Percentiles rank a stretch among this genome's conserved stretches.
Evolutionary conservation across 2,888 invertebrate species (phyloP).

Genomic region (Pterobdella sp.): DNA sequence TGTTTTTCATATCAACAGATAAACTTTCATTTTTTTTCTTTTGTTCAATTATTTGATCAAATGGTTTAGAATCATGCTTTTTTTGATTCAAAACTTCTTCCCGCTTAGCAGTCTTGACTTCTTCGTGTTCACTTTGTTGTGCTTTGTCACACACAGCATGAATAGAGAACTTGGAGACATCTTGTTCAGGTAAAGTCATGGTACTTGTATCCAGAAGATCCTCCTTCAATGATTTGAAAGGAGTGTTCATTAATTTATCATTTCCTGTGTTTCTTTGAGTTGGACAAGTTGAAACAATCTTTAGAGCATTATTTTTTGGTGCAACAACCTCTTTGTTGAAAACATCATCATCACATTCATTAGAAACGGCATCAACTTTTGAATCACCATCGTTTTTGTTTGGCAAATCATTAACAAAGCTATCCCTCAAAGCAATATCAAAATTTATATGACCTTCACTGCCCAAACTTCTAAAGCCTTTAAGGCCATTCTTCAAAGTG

Average conservation of each 20-base stretch:
- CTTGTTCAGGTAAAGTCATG: not conserved
- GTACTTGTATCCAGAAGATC: not conserved
- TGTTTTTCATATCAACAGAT: no score
- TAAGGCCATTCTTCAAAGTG: slow-evolving; percentile 20
- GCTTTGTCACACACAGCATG: no score
- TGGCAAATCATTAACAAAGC: not conserved
- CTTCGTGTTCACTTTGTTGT: no score
- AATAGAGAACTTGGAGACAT: no score
- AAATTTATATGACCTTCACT: not conserved
- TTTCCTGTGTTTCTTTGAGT: not conserved
- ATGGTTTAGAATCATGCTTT: no score
- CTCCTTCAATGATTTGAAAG: not conserved
- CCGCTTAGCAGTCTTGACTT: not conserved
- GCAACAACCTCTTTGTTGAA: not conserved
- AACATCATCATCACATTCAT: not conserved
- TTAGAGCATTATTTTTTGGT: no score
- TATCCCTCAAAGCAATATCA: not conserved
- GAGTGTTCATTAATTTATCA: not conserved
- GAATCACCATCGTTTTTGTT: not conserved
- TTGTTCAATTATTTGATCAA: no score
- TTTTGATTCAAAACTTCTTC: not conserved
- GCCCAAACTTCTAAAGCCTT: not conserved
- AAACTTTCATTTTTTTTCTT: no score
- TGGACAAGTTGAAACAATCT: no score
- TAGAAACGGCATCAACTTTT: not conserved